Evolutionary conservation across 2,797 vertebrate species (phyloP).

Genomic region (Micrastur ruficollis): DNA sequence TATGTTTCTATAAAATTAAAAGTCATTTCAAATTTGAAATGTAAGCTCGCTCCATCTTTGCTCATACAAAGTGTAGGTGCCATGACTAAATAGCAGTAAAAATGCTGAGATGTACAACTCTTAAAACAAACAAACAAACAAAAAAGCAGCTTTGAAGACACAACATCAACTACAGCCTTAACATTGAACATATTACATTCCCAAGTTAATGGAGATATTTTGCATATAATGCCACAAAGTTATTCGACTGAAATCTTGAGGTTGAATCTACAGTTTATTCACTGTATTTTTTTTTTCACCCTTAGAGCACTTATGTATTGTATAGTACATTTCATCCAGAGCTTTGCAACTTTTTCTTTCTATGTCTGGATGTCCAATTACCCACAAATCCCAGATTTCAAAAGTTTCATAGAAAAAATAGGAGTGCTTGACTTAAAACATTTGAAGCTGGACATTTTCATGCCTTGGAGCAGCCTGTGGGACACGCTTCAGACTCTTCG

Average conservation of each 20-base stretch:
- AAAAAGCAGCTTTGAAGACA: constrained; percentile 81
- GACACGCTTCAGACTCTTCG: background rate
- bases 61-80: constrained; percentile 70
- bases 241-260: constrained; percentile 60
- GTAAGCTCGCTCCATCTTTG: constrained; percentile 42
- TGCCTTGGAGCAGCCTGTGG: background rate
- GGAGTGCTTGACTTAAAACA: background rate
- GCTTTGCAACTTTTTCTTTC: background rate
- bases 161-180: constrained; percentile 74
- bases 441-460: constrained; percentile 40
- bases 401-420: constrained; percentile 44
- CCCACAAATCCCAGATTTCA: constrained; percentile 51
- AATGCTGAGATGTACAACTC: constrained; percentile 79
- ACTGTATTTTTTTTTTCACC: background rate
- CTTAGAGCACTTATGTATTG: constrained; percentile 23
- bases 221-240: constrained; percentile 79
- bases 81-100: constrained; percentile 66
- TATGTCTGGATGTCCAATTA: constrained; percentile 40
- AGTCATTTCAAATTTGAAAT: constrained; percentile 53
- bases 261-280: constrained; percentile 49
- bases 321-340: background rate
- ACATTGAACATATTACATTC: constrained; percentile 78
- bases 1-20: constrained; percentile 44
- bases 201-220: constrained; percentile 73
- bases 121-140: constrained; percentile 43